Evolutionary conservation across 1,140 invertebrate genomes (phyloP), one percentile per base, ranked within the genome.

Genomic region (Galleria mellonella): DNA sequence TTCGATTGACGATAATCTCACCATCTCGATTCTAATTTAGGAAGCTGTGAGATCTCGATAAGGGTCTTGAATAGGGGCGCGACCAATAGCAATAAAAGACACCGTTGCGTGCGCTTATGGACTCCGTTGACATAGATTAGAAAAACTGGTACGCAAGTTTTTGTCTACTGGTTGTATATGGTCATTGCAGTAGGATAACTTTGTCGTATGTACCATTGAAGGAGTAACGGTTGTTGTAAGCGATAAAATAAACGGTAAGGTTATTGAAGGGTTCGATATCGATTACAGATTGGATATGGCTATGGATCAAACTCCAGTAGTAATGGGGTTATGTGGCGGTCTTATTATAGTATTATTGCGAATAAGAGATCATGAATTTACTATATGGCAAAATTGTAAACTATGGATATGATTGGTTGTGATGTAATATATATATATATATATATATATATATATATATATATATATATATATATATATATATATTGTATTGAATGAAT

Each of bases 31-130:
- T 32, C 55, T 60, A 56, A 61, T 55, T 72, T 75, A 58, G 65
- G 65, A 77, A 62, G 53, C 58, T 59, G 56, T 40, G 43, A 55
- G 53, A 68, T 73, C 59, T 43, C 49, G 63, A 71, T 70, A 60
- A 56, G 40, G 50, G 42, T 38, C n/a, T n/a, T 31, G 23, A 38
- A 51, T 52, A 60, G 51, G 53, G 51, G 44, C 41, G 40, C 40
- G 35, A 32, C 33, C 33, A 37, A 46, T 29, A 31, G 46, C 33
- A 44, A 48, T 48, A 51, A 54, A 23, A 45, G 37, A 41, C 38
- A 29, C 32, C 23, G 39, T 56, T 56, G 45, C 45, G 37, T 43
- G 37, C 28, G 37, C 54, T 47, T 56, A 41, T 39, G 37, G 10
- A 39, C 17, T 14, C 27, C 27, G 7, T 17, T 0, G 9, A 13